Base-by-base conservation (phyloP, 2,888 invertebrate genomes). In the Abrostola triplasia region DNA sequence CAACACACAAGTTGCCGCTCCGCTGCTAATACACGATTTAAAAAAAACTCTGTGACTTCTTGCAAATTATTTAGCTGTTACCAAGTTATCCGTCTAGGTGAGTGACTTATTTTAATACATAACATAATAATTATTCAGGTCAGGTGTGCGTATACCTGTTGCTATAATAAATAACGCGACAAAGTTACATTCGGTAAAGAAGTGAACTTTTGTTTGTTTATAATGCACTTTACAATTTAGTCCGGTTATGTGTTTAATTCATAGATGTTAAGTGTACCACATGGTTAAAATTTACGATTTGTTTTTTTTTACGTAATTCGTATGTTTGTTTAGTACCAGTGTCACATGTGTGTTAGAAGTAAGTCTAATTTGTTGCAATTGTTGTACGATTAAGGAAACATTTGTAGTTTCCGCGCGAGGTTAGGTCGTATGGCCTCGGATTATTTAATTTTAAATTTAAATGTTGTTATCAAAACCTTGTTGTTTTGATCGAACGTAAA, bases 1-100 rank as follows among this genome's bases (percentile, higher is more conserved):
- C 69, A 62, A 71, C 62, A 64, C 66, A 56, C 50, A 65, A 82
- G 80, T 87, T 82, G 82, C 70, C 71, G 81, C 80, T 84, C 78
- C 82, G 80, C 80, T 63, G 70, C 50, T 67, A 61, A 64, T 62
- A 73, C 61, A 61, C 57, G 59, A 67, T 24, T n/a, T 54, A 53
- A 55, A 61, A 61, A 65, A 60, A 44, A 66, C 62, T 63, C 64
- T 72, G 68, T 50, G 48, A 55, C 42, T 67, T 69, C n/a, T 65
- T 13, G 57, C 44, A 10, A 62, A 56, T 35, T 55, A 55, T 62
- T 64, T 41, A 61, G n/a, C 47, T 41, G 24, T 54, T 24, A 24
- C 24, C 60, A 67, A 70, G 40, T 52, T 49, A 66, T 47, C 54
- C 35, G n/a, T 44, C 56, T 57, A 66, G 77, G 77, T 78, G 44